Percentiles rank a stretch among this genome's conserved stretches.
phyloP scores from a whole-genome alignment of 2,888 invertebrate species.

The Hanleya hanleyi region DNA sequence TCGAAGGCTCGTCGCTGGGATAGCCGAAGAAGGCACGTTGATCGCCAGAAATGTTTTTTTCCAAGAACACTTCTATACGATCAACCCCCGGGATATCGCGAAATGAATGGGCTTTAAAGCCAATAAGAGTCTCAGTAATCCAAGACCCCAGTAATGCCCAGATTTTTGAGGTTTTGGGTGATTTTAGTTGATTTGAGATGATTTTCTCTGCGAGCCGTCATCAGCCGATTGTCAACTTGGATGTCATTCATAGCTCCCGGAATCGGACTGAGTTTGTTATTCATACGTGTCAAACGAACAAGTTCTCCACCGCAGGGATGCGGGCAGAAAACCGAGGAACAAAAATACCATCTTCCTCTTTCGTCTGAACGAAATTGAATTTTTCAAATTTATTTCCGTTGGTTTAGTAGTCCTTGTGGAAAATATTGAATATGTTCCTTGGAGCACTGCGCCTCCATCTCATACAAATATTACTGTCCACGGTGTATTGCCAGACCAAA shows the following conservation, averaged over 20 bases:
- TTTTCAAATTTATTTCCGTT: background rate
- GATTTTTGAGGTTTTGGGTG: background rate
- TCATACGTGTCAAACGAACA: background rate
- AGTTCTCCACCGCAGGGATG: background rate
- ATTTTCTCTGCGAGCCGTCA: background rate
- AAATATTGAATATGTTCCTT: too few relatives aligned
- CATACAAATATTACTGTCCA: too few relatives aligned
- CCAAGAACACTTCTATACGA: background rate
- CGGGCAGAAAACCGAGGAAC: background rate
- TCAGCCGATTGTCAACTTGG: background rate
- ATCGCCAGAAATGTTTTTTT: background rate
- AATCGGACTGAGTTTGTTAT: background rate
- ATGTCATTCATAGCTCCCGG: background rate
- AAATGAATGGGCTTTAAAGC: background rate
- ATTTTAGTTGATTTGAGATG: background rate
- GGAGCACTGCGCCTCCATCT: too few relatives aligned
- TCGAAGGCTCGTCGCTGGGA: background rate
- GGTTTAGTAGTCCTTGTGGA: too few relatives aligned
- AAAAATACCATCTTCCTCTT: background rate
- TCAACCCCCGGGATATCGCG: background rate
- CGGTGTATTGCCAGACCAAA: too few relatives aligned
- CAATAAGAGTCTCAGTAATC: background rate
- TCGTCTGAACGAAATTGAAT: background rate
- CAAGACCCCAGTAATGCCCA: background rate
- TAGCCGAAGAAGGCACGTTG: background rate